Conservation (phyloP, 2,113 vertebrate genomes). For the Clarias gariepinus region DNA sequence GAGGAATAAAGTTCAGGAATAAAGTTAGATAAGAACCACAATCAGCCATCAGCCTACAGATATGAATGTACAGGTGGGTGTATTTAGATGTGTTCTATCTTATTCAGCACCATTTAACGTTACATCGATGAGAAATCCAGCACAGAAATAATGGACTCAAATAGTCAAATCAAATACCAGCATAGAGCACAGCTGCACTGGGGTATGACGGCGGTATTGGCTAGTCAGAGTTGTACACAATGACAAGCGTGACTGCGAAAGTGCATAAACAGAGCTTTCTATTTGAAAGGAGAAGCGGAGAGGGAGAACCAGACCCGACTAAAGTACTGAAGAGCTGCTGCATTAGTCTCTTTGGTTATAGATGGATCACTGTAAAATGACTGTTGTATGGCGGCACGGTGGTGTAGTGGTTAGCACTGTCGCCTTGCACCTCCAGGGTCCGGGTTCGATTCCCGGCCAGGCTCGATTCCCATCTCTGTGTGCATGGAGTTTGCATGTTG, state of each 20-base stretch:
- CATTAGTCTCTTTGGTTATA: not conserved
- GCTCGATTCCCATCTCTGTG: no score
- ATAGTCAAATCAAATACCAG: not conserved
- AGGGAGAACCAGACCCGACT: not conserved
- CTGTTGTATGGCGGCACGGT: no score
- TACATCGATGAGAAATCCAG: not conserved
- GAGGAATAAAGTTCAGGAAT: no score
- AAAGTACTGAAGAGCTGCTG: not conserved
- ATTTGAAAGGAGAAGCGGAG: not conserved
- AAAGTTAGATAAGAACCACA: no score
- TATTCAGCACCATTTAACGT: not conserved
- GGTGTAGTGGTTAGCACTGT: no score
- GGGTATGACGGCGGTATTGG: not conserved
- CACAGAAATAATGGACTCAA: not conserved
- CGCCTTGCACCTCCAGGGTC: no score
- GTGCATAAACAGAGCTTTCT: not conserved
- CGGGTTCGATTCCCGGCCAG: no score
- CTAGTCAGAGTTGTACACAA: not conserved
- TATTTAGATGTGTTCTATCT: no score
- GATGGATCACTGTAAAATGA: no score
- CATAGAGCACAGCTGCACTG: not conserved
- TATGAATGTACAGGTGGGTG: no score
- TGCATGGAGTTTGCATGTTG: no score
- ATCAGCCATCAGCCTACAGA: no score
- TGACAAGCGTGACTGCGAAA: not conserved